Evolutionary conservation across 2,797 vertebrate genomes (phyloP).

Genomic region (Enteromius anoplus): DNA sequence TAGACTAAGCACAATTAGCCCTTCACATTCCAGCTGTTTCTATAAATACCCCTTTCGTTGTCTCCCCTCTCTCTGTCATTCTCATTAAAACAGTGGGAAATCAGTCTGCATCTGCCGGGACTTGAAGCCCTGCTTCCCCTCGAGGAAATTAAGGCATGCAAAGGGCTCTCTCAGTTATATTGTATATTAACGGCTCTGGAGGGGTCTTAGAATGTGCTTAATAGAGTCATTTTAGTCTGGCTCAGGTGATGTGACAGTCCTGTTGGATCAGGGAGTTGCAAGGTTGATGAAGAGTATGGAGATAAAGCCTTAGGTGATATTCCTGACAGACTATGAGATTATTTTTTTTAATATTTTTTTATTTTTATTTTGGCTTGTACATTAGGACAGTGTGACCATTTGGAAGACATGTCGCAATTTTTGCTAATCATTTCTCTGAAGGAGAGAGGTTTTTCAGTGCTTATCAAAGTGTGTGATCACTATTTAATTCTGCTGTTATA

Average conservation of each 20-base stretch:
- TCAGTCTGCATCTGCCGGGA: constrained; percentile 59
- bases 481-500: constrained; percentile 53
- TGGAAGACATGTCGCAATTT: background rate
- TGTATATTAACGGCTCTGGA: constrained; percentile 25
- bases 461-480: constrained; percentile 26
- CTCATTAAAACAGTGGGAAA: constrained; percentile 89
- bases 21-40: constrained; percentile 85
- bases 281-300: background rate
- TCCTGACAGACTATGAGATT: background rate
- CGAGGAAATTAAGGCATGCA: constrained; percentile 41
- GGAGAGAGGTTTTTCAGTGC: background rate
- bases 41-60: constrained; percentile 92
- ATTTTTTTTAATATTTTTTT: no score
- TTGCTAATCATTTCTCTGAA: constrained; percentile 26
- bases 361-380: background rate
- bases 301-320: background rate
- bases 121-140: constrained; percentile 46
- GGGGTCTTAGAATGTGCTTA: constrained; percentile 28
- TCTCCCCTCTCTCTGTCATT: constrained; percentile 88
- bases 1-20: constrained; percentile 92
- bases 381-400: background rate
- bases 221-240: constrained; percentile 23
- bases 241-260: constrained; percentile 28
- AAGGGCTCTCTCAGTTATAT: constrained; percentile 30
- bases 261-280: background rate